Conservation (phyloP, 2,888 invertebrate genomes). For the Xanthia togata region DNA sequence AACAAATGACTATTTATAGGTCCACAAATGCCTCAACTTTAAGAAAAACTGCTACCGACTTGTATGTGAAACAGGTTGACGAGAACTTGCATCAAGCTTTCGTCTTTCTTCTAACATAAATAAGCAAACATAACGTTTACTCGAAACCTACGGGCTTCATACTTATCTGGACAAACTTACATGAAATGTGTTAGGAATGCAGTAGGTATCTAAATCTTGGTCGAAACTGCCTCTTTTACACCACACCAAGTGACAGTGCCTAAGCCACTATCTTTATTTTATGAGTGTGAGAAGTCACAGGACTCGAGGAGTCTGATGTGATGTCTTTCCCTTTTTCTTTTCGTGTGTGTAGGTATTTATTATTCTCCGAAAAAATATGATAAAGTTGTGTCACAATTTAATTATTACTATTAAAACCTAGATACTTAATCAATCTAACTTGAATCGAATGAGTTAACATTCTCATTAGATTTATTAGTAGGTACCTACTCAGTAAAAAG, state of each 20-base stretch:
- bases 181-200: constrained; percentile 19
- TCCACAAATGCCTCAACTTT: constrained; percentile 4
- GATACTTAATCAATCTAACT: neutral
- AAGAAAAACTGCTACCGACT: constrained; percentile 23
- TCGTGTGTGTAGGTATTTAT: neutral
- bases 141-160: constrained; percentile 36
- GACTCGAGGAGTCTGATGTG: neutral
- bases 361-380: neutral
- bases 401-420: neutral
- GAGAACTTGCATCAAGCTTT: constrained; percentile 39
- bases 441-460: constrained; percentile 21
- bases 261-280: neutral
- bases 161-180: constrained; percentile 8
- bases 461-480: constrained; percentile 19
- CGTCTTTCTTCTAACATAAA: constrained; percentile 31
- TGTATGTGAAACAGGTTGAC: constrained; percentile 44
- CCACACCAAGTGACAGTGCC: neutral
- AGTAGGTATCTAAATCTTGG: neutral
- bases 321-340: no score
- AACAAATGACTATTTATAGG: neutral
- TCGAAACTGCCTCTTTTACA: neutral
- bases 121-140: constrained; percentile 52
- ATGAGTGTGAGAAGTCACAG: neutral
- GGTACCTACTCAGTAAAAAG: neutral
- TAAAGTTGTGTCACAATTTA: neutral